phyloP scores from a whole-genome alignment of 2,113 vertebrate genomes.

The Aphyosemion australe region DNA sequence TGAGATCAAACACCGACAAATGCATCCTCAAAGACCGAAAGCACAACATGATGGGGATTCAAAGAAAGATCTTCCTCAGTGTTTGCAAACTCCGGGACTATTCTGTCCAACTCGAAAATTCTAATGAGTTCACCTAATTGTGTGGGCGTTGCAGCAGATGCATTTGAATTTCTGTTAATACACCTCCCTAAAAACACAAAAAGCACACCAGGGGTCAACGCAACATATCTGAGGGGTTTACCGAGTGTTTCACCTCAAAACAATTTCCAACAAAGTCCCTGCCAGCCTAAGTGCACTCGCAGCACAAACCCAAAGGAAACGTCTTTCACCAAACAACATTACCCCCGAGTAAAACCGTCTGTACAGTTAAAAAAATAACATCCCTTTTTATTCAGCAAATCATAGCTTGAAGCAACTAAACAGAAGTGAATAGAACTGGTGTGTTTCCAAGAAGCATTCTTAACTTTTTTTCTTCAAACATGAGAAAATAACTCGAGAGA shows the following conservation, averaged over 20 bases:
- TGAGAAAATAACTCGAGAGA: slow-evolving; percentile 42
- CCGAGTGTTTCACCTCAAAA: slow-evolving; percentile 58
- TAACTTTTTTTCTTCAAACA: slow-evolving; percentile 58
- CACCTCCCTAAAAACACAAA: slow-evolving; percentile 20
- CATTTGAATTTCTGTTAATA: slow-evolving; percentile 47
- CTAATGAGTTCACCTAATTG: slow-evolving; percentile 46
- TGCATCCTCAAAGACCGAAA: slow-evolving; percentile 32
- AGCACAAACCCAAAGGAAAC: slow-evolving; percentile 49
- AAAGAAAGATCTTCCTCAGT: slow-evolving; percentile 28
- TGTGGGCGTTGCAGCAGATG: slow-evolving; percentile 44
- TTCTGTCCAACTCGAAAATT: slow-evolving; percentile 39
- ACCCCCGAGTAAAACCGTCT: slow-evolving; percentile 50
- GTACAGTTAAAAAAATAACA: slow-evolving; percentile 36
- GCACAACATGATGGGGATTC: slow-evolving; percentile 18
- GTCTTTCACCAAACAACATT: slow-evolving; percentile 39
- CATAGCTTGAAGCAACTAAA: slow-evolving; percentile 58
- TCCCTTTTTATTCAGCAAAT: slow-evolving; percentile 51
- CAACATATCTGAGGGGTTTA: slow-evolving; percentile 49
- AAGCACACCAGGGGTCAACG: slow-evolving; percentile 33
- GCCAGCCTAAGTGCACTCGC: slow-evolving; percentile 50
- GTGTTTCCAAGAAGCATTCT: slow-evolving; percentile 56
- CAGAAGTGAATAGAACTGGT: slow-evolving; percentile 35
- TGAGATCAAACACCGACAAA: slow-evolving; percentile 48
- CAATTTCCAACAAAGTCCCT: slow-evolving; percentile 30
- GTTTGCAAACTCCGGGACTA: slow-evolving; percentile 46